Evolutionary conservation across 2,797 vertebrate genomes (phyloP).

Genomic region (Eutrigla gurnardus): DNA sequence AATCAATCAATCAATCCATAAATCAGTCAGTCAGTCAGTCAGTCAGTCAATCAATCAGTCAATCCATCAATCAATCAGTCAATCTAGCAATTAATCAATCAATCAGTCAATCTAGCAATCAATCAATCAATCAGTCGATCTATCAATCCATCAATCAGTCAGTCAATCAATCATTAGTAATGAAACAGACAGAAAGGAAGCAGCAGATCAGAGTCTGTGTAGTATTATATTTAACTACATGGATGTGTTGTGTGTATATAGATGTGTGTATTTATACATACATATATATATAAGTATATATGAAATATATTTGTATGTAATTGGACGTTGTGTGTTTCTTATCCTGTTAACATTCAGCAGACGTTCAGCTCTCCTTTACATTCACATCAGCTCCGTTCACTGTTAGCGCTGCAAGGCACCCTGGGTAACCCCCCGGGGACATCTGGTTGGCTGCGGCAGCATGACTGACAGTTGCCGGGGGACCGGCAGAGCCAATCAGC

Average conservation of each 20-base stretch:
- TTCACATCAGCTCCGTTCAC: conserved; percentile 53
- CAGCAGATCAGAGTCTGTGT: background rate
- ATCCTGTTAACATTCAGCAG: conserved; percentile 51
- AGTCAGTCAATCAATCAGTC: too few species aligned
- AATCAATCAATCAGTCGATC: background rate
- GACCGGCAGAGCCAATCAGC: conserved; percentile 62
- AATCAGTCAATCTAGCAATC: background rate
- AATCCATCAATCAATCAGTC: too few species aligned
- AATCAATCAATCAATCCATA: conserved; percentile 44
- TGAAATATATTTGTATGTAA: too few species aligned
- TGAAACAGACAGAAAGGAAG: background rate
- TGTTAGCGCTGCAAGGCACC: conserved; percentile 45
- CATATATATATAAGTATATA: too few species aligned
- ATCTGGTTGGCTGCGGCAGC: conserved; percentile 56
- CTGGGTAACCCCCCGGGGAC: conserved; percentile 41
- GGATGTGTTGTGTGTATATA: background rate
- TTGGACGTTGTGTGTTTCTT: background rate
- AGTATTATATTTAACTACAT: too few species aligned
- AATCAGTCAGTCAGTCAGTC: conserved; percentile 7
- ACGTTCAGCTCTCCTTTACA: conserved; percentile 50
- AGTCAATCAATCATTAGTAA: conserved; percentile 2
- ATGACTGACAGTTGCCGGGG: conserved; percentile 67
- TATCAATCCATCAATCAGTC: conserved; percentile 43
- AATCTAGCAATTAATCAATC: background rate
- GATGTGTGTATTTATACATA: background rate